Conservation (phyloP, 53 echinoderm and acorn worm genomes). For the Holothuria scabra region DNA sequence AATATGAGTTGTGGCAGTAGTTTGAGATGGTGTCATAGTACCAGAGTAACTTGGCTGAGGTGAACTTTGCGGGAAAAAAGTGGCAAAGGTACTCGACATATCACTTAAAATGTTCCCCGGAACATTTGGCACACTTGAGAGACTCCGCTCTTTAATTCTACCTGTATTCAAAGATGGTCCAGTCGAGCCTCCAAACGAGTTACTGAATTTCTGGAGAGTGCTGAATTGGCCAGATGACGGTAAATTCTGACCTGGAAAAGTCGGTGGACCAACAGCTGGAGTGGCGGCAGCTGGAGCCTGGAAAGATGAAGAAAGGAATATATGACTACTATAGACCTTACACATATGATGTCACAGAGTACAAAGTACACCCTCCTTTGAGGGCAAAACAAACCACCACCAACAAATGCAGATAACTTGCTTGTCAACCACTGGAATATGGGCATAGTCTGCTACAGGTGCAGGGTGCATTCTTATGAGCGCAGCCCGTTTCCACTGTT, state of each 20-base stretch:
- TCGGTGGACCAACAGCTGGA: constrained; percentile 15
- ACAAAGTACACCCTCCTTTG: no score
- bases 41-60: constrained; percentile 13
- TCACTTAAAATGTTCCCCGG: constrained; percentile 62
- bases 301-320: not conserved
- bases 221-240: constrained; percentile 41
- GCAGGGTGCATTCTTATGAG: no score
- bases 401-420: no score
- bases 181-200: not conserved
- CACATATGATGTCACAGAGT: no score
- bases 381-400: no score
- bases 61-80: constrained; percentile 54
- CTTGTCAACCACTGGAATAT: no score
- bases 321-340: no score
- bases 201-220: constrained; percentile 22
- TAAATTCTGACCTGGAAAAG: constrained; percentile 17
- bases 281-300: constrained; percentile 42
- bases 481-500: no score
- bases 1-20: not conserved
- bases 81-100: constrained; percentile 59
- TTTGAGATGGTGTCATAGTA: not conserved
- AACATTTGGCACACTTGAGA: constrained; percentile 25
- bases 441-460: no score
- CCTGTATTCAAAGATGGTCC: constrained; percentile 10
- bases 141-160: constrained; percentile 13